Evolutionary conservation across 2,113 vertebrate genomes (phyloP), one percentile per base, ranked within the genome.

Genomic region (Onychostoma macrolepis): DNA sequence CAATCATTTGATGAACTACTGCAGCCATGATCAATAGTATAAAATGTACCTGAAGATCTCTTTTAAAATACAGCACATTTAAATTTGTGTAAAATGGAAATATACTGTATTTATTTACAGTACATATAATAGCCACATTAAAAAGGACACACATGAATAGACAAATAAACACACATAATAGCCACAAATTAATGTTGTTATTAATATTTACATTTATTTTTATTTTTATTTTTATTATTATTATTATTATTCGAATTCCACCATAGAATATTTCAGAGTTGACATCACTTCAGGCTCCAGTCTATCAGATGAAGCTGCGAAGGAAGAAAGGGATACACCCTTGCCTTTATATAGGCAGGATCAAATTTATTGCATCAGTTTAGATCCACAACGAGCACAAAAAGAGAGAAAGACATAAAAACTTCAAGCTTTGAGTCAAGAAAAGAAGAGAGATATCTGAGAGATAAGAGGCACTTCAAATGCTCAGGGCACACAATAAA

Each of bases 311-410:
- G 36, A 67, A 33, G 72, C 36, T 80, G n/a, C n/a, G 21, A 77
- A 85, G n/a, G 74, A 89, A 93, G 86, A 41, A 88, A 36, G 61
- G 79, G 85, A 43, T 13, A 76, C 26, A 81, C 63, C 48, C 33
- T 58, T 28, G 38, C 26, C 17, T 71, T 61, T 71, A 41, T 63
- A 69, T 17, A 33, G 89, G 84, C 86, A 89, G 90, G 87, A 78
- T 9, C 13, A 69, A 90, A 86, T 92, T 91, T 87, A 87, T 83
- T 88, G 89, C 87, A 90, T 92, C 91, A 89, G 82, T 90, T 90
- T 84, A 76, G 84, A 90, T 67, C 41, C 72, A 72, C 82, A 48
- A 11, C 12, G 0, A 11, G 11, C 56, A 85, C 71, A 86, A 38
- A 72, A 10, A 74, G 30, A 41, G 85, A 83, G 80, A 82, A 88